These are phyloP conservation scores for Myotis lucifugus DNA, from an alignment of 2,113 vertebrate species.

Conservation along the genomic window DNA sequence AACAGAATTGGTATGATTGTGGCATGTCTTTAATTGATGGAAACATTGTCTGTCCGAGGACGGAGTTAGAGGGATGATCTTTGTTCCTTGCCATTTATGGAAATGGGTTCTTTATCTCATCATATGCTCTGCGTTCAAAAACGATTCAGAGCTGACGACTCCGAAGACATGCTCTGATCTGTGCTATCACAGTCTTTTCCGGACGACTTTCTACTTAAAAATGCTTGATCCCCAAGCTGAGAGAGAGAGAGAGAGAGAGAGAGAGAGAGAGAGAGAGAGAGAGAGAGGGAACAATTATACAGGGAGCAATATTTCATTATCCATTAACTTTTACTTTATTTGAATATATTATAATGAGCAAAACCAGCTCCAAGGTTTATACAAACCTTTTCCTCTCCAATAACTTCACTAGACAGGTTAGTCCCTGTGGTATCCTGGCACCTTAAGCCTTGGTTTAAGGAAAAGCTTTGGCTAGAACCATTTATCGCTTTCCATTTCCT, in stretches of 20 bases:
- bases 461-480: not conserved
- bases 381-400: not conserved
- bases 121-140: not conserved
- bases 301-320: not conserved
- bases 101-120: not conserved
- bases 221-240: not conserved
- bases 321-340: not conserved
- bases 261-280: too few species aligned
- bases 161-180: not conserved
- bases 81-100: not conserved
- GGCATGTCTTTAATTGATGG: not conserved
- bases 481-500: not conserved
- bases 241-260: too few species aligned
- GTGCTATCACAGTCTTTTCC: not conserved
- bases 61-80: not conserved
- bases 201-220: slow-evolving; percentile 28
- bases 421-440: not conserved
- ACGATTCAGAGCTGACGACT: not conserved
- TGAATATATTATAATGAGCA: not conserved
- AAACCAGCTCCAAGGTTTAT: not conserved
- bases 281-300: not conserved
- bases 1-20: not conserved
- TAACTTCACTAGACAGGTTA: not conserved
- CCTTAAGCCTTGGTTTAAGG: not conserved
- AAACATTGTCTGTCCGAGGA: rapidly evolving